Evolutionary conservation across 2,888 invertebrate species (phyloP).

Genomic region (Drosophila melanosoma): DNA sequence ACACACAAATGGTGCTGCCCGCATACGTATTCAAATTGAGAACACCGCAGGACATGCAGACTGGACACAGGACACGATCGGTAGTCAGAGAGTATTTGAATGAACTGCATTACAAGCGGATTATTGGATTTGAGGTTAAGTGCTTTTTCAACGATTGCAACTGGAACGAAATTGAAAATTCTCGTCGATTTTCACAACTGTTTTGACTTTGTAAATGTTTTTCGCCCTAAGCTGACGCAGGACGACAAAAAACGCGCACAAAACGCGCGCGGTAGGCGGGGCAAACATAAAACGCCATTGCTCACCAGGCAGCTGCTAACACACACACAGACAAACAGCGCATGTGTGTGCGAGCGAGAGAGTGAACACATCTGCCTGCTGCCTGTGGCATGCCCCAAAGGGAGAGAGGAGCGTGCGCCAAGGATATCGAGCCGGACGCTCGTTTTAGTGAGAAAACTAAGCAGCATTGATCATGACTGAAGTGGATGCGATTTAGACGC

Average conservation of each 20-base stretch:
- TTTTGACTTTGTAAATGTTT: conserved; percentile 62
- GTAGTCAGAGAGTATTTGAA: conserved; percentile 42
- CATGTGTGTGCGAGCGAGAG: conserved; percentile 26
- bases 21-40: conserved; percentile 71
- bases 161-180: conserved; percentile 58
- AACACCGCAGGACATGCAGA: conserved; percentile 59
- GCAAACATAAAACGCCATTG: conserved; percentile 77
- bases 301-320: conserved; percentile 50
- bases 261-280: conserved; percentile 71
- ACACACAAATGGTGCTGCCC: conserved; percentile 37
- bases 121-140: conserved; percentile 81
- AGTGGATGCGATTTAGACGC: conserved; percentile 50
- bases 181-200: conserved; percentile 59
- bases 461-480: conserved; percentile 57
- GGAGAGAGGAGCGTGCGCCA: conserved; percentile 62
- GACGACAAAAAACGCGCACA: conserved; percentile 54
- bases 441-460: conserved; percentile 59
- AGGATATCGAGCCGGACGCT: conserved; percentile 30
- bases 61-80: conserved; percentile 42
- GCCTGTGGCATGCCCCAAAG: conserved; percentile 69
- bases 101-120: conserved; percentile 78
- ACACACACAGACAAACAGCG: conserved; percentile 24
- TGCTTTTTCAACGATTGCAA: conserved; percentile 62
- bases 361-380: conserved; percentile 37
- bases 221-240: conserved; percentile 38